A percentile compares a stretch with the other conserved stretches of the same genome.
Conservation (phyloP, 2,113 vertebrate genomes). For the Datnioides undecimradiatus region DNA sequence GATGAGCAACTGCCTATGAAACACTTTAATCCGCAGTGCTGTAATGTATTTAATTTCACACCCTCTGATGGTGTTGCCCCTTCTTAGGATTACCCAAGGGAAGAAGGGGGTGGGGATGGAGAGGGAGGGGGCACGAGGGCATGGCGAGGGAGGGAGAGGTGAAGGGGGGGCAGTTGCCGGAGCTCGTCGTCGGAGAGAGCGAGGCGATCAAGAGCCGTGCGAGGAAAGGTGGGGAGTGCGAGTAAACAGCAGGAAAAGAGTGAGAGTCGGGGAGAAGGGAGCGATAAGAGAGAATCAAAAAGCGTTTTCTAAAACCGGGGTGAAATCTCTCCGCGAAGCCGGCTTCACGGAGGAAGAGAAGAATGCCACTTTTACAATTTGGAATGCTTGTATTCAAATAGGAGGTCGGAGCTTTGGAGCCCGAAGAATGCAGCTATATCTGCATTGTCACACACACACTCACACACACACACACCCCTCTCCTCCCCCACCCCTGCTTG, state of each 20-base stretch:
- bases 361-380: constrained; percentile 82
- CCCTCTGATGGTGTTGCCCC: constrained; percentile 91
- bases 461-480: too few species aligned
- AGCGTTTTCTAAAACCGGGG: constrained; percentile 60
- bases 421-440: constrained; percentile 79
- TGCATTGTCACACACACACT: constrained; percentile 84
- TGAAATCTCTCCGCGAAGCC: constrained; percentile 57
- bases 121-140: constrained; percentile 81
- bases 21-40: constrained; percentile 91
- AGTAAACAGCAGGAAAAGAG: constrained; percentile 21
- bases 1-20: constrained; percentile 97
- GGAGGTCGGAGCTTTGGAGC: constrained; percentile 76
- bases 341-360: constrained; percentile 79
- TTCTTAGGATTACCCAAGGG: constrained; percentile 82
- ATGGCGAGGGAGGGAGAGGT: constrained; percentile 74
- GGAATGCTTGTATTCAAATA: constrained; percentile 84
- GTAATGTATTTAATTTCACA: constrained; percentile 99
- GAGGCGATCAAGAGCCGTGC: background rate
- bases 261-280: constrained; percentile 39
- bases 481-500: constrained; percentile 63
- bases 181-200: constrained; percentile 72
- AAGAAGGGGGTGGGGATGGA: constrained; percentile 61
- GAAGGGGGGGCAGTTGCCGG: constrained; percentile 81
- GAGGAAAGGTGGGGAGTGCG: constrained; percentile 24
- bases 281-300: constrained; percentile 22